Evolutionary conservation across 2,888 invertebrate genomes (phyloP).

Genomic region (Philopedon plagiatum): DNA sequence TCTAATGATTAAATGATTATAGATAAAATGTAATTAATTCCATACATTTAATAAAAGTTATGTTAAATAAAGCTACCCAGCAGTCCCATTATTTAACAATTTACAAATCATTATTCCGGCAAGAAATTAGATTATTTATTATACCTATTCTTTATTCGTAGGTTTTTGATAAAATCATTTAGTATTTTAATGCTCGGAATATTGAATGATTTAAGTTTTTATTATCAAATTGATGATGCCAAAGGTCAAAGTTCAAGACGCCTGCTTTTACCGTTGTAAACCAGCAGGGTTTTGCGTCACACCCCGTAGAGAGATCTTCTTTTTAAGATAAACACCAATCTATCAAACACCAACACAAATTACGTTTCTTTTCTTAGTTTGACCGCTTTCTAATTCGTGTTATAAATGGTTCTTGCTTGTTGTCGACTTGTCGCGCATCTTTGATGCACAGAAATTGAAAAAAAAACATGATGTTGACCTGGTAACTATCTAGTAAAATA

Average conservation of each 20-base stretch:
- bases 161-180: neutral
- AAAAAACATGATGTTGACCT: too few species aligned
- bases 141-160: too few species aligned
- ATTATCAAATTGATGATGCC: conserved; percentile 36
- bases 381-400: conserved; percentile 31
- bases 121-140: too few species aligned
- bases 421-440: neutral
- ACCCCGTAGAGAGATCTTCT: conserved; percentile 44
- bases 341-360: conserved; percentile 40
- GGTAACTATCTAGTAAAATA: too few species aligned
- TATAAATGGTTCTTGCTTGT: conserved; percentile 9
- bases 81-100: too few species aligned
- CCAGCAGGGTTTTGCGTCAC: conserved; percentile 43
- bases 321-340: conserved; percentile 41
- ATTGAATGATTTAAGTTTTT: neutral
- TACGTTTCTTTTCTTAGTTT: conserved; percentile 25
- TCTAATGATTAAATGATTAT: too few species aligned
- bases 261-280: conserved; percentile 35
- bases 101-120: too few species aligned
- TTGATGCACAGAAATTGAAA: neutral
- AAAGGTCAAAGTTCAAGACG: conserved; percentile 39
- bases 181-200: neutral
- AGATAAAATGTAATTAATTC: too few species aligned
- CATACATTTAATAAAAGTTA: too few species aligned
- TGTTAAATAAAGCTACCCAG: too few species aligned